Evolutionary conservation across 2,113 vertebrate species (phyloP), one percentile per base, ranked within the genome.

Genomic region (Myotis yumanensis): DNA sequence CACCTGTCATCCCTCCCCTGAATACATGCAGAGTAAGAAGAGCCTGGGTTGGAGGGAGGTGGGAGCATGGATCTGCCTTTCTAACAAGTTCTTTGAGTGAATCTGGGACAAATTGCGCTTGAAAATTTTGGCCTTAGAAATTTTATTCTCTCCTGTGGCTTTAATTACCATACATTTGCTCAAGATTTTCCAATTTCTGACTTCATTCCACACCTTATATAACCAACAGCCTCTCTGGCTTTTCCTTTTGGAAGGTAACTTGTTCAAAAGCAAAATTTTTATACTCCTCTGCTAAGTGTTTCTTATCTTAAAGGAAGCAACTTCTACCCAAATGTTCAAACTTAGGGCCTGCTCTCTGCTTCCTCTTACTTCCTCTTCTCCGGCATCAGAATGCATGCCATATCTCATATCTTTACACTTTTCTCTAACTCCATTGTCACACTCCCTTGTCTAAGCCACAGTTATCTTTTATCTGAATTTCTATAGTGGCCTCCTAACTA

Each of bases 241-340:
- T 62, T 76, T 64, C 22, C 57, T 6, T 40, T 75, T 82, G 62
- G 85, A 87, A 69, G 88, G 73, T 40, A 85, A 52, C 11, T 15
- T 40, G 43, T 32, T 77, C 54, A 51, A 51, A 94, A 83, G 40
- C 82, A 52, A 69, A 89, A 46, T 48, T 57, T 82, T 32, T 69
- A 46, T 68, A 46, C 2, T 82, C 10, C 30, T 64, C 20, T 82
- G 46, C 25, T 25, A 25, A 57, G 32, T 71, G 5, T 73, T 57
- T 71, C 43, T 82, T 91, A 66, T 28, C 62, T 16, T n/a, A n/a
- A 52, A 92, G 30, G 59, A 80, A 71, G 68, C 25, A n/a, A 20
- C 12, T 48, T 84, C 72, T 64, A 86, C 48, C 16, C 20, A 86
- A 79, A 32, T 40, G 7, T 20, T 64, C 48, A 87, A 35, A 64